Conservation (phyloP, 2,797 vertebrate genomes). For the Halcyon chelicuti region DNA sequence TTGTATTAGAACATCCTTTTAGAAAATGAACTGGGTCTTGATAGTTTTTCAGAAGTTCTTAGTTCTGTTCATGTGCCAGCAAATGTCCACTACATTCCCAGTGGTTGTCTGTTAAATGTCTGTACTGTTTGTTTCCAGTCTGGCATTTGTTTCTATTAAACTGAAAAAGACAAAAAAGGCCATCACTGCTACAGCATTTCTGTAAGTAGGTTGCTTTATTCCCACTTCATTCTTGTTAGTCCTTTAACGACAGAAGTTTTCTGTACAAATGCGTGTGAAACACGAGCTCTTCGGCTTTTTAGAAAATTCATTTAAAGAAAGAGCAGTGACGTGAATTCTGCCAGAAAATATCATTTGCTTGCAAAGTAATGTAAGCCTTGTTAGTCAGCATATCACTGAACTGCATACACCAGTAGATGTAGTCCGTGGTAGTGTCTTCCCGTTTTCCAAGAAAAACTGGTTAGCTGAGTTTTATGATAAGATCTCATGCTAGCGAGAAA, state of each 20-base stretch:
- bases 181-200: neutral
- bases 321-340: neutral
- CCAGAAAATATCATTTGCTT: neutral
- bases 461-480: neutral
- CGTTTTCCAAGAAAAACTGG: neutral
- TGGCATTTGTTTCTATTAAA: neutral
- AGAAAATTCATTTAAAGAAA: neutral
- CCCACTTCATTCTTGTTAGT: neutral
- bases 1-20: neutral
- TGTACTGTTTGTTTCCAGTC: neutral
- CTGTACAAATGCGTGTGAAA: neutral
- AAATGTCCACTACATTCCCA: neutral
- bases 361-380: neutral
- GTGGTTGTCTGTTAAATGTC: neutral
- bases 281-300: fast-evolving
- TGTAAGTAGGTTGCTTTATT: neutral
- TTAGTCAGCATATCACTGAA: neutral
- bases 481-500: neutral
- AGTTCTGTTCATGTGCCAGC: neutral
- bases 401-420: neutral
- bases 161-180: neutral
- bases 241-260: neutral
- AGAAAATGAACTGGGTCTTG: neutral
- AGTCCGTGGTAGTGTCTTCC: neutral
- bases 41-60: neutral